Evolutionary conservation across 2,888 invertebrate genomes (phyloP).

Genomic region (Conus canariensis): DNA sequence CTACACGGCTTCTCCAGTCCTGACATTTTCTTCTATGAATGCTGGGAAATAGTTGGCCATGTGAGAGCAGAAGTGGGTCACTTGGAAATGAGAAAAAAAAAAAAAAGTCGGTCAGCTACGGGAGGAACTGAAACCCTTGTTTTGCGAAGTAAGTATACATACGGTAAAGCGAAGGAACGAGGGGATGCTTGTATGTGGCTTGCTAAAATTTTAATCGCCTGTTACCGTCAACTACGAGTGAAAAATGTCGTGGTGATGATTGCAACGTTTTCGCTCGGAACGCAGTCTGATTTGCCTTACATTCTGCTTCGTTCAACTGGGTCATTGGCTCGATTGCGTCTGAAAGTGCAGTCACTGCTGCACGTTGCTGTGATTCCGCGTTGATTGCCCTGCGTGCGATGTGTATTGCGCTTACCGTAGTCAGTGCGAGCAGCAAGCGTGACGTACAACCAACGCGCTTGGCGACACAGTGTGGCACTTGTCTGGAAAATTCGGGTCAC

Average conservation of each 20-base stretch:
- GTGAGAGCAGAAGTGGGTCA: slow-evolving; percentile 66
- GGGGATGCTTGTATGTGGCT: too few species aligned
- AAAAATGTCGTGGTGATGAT: background rate
- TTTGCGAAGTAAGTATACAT: slow-evolving; percentile 60
- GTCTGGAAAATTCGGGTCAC: slow-evolving; percentile 45
- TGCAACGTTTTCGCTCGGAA: slow-evolving; percentile 35
- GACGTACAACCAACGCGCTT: background rate
- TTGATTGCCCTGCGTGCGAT: background rate
- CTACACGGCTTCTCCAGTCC: slow-evolving; percentile 36
- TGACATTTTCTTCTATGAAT: slow-evolving; percentile 66
- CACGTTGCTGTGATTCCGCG: background rate
- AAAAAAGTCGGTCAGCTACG: slow-evolving; percentile 72
- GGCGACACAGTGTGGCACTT: slow-evolving; percentile 26
- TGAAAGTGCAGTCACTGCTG: slow-evolving; percentile 23
- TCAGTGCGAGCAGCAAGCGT: background rate
- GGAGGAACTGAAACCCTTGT: slow-evolving; percentile 63
- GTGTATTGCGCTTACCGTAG: background rate
- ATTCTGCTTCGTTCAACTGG: slow-evolving; percentile 55
- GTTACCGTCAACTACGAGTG: too few species aligned
- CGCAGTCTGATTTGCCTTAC: slow-evolving; percentile 49
- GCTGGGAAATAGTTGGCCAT: slow-evolving; percentile 59
- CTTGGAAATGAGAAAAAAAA: slow-evolving; percentile 60
- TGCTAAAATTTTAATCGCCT: too few species aligned
- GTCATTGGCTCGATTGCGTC: slow-evolving; percentile 45
- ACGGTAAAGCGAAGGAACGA: too few species aligned